Conservation (phyloP, 2,888 invertebrate genomes). For the Ichneumon xanthorius region DNA sequence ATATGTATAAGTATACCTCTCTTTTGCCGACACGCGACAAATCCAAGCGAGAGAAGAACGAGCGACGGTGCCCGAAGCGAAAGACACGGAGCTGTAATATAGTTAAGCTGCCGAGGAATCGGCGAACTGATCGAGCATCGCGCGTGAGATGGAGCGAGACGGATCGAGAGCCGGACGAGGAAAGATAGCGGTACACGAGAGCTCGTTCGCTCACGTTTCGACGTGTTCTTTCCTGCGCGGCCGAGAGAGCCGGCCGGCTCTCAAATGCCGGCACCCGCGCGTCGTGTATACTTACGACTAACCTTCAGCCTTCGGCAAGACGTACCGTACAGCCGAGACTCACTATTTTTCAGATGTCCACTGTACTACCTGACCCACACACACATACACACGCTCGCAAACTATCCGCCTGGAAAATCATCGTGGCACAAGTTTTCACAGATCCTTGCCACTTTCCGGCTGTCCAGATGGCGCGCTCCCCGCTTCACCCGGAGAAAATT, state of each 20-base stretch:
- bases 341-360: conserved; percentile 45
- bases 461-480: conserved; percentile 49
- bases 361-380: conserved; percentile 20
- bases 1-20: conserved; percentile 14
- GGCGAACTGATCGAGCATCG: conserved; percentile 25
- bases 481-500: conserved; percentile 48
- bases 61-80: neutral
- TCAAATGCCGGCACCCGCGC: conserved; percentile 9
- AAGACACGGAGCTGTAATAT: conserved; percentile 5
- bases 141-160: conserved; percentile 12
- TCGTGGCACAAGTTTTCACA: conserved; percentile 36
- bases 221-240: conserved; percentile 44
- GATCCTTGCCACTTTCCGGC: conserved; percentile 41
- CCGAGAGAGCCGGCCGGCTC: conserved; percentile 25
- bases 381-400: neutral
- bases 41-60: neutral
- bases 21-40: conserved; percentile 65
- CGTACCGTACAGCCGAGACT: conserved; percentile 18
- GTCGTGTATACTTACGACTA: neutral
- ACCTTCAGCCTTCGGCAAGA: conserved; percentile 1
- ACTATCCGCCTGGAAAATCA: conserved; percentile 12
- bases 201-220: conserved; percentile 50
- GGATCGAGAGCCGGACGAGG: conserved; percentile 17
- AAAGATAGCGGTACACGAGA: conserved; percentile 51
- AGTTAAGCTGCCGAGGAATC: neutral